phyloP scores from a whole-genome alignment of 2,888 invertebrate species.

The Prenolepis imparis region DNA sequence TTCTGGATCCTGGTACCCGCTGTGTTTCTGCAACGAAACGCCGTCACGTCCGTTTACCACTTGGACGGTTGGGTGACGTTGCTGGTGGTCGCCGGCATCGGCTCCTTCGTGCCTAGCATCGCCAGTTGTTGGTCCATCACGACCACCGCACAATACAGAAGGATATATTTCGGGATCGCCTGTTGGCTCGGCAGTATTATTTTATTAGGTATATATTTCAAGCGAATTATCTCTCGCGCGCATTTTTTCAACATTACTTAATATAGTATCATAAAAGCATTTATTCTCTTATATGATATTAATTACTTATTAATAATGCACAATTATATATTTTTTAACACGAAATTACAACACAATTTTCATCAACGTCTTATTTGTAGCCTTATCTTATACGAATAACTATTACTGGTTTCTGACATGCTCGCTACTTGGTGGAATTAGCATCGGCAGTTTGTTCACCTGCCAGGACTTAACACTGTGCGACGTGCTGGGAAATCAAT shows the following conservation, averaged over 20 bases:
- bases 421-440: conserved; percentile 73
- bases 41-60: not conserved
- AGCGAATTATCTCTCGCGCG: not conserved
- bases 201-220: conserved; percentile 70
- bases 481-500: conserved; percentile 75
- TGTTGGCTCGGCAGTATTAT: conserved; percentile 74
- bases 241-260: not conserved
- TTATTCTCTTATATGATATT: not conserved
- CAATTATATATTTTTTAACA: not conserved
- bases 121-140: conserved; percentile 72
- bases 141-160: conserved; percentile 70
- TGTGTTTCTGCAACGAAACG: conserved; percentile 50
- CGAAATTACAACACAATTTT: not conserved
- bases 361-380: conserved; percentile 19
- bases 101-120: conserved; percentile 72
- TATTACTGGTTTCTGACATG: conserved; percentile 64
- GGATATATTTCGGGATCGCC: conserved; percentile 76
- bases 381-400: conserved; percentile 43
- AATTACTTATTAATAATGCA: not conserved
- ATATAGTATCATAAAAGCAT: not conserved
- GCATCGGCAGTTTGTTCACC: conserved; percentile 70
- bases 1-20: conserved; percentile 76
- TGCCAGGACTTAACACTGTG: conserved; percentile 75
- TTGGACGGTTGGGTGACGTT: conserved; percentile 63
- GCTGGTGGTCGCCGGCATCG: conserved; percentile 70